Evolutionary conservation across 2,797 vertebrate species (phyloP).

Genomic region (Anisognathus igniventris): DNA sequence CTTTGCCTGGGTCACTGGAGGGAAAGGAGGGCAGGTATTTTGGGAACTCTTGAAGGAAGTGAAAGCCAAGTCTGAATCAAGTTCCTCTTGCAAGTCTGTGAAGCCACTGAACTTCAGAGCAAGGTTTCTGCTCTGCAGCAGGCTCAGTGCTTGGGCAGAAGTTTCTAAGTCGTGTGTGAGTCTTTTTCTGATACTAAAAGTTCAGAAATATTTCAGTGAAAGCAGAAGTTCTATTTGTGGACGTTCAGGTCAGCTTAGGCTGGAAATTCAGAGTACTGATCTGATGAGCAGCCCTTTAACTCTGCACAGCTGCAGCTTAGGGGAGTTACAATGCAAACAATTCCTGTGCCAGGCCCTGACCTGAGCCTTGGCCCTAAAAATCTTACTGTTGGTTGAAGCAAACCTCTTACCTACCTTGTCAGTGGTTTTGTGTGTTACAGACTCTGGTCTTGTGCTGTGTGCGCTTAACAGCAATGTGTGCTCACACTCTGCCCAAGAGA

Average conservation of each 20-base stretch:
- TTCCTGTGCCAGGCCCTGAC: background rate
- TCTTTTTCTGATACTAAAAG: background rate
- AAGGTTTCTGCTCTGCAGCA: background rate
- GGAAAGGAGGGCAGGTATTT: background rate
- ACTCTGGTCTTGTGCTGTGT: background rate
- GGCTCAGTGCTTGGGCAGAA: background rate
- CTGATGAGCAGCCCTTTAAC: background rate
- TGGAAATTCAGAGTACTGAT: conserved; percentile 1
- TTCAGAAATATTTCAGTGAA: background rate
- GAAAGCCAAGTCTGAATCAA: background rate
- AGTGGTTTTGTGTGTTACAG: background rate
- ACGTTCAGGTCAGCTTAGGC: background rate
- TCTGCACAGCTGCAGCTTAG: background rate
- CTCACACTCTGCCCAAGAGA: background rate
- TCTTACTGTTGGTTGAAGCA: fast-evolving
- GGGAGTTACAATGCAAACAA: background rate
- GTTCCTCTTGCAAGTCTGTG: background rate
- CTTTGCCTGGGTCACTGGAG: background rate
- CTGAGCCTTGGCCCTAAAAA: background rate
- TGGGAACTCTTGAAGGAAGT: background rate
- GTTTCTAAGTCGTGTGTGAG: background rate
- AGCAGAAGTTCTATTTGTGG: conserved; percentile 10
- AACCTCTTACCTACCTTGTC: background rate
- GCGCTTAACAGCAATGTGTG: background rate
- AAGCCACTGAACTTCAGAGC: background rate